These are phyloP conservation scores for Chelidonichthys spinosus DNA, from an alignment of 2,797 vertebrate species.

Conservation along the genomic window DNA sequence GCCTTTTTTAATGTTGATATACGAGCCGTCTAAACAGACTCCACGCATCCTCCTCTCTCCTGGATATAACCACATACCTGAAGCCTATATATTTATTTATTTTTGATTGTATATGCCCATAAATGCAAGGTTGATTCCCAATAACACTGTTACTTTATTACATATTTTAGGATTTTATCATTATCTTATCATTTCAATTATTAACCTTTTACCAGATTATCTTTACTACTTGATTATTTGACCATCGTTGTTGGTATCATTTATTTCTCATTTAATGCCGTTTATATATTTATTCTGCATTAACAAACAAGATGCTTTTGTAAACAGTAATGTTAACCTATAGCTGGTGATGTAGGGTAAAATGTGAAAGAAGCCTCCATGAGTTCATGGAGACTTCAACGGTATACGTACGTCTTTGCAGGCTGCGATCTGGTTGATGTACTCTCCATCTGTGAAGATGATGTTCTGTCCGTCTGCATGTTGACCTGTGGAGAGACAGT, in stretches of 20 bases:
- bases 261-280: background rate
- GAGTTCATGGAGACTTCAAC: background rate
- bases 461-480: constrained; percentile 97
- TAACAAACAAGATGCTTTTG: too few relatives aligned
- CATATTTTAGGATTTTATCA: background rate
- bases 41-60: background rate
- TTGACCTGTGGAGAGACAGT: constrained; percentile 85
- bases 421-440: constrained; percentile 98
- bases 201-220: background rate
- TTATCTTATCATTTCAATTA: background rate
- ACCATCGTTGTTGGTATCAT: background rate
- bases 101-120: background rate
- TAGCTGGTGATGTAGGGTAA: too few relatives aligned
- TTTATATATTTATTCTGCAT: background rate
- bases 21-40: background rate
- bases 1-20: background rate
- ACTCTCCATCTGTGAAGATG: constrained; percentile 97
- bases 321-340: too few relatives aligned
- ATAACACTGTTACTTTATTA: background rate
- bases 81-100: background rate
- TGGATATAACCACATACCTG: too few relatives aligned
- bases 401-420: constrained; percentile 93
- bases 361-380: too few relatives aligned
- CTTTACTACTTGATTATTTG: background rate
- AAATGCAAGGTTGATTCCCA: background rate